phyloP scores from a whole-genome alignment of 2,797 vertebrate species.

The Pelodytes ibericus region DNA sequence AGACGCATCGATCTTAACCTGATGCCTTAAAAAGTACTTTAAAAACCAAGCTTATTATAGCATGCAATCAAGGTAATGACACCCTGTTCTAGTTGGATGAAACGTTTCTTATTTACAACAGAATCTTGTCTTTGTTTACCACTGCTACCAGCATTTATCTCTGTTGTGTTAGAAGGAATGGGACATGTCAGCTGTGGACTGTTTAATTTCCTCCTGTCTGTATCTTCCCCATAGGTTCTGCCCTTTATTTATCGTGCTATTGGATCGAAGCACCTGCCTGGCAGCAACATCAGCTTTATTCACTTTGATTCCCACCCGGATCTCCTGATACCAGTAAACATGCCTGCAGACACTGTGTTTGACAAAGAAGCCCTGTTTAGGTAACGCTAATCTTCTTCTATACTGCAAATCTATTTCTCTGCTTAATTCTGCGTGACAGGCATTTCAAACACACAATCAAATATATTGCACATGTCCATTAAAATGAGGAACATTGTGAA shows the following conservation, averaged over 20 bases:
- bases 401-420: neutral
- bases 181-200: neutral
- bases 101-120: neutral
- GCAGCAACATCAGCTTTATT: constrained; percentile 82
- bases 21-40: no score
- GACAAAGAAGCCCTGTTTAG: constrained; percentile 91
- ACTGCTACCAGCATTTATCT: no score
- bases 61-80: neutral
- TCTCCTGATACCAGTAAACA: constrained; percentile 93
- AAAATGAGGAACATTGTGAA: no score
- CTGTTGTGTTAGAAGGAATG: neutral
- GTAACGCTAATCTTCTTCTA: constrained; percentile 64
- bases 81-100: neutral
- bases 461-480: no score
- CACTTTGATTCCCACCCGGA: constrained; percentile 97
- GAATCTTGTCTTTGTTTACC: neutral
- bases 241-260: constrained; percentile 92
- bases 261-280: constrained; percentile 88
- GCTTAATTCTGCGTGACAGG: neutral
- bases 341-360: constrained; percentile 91
- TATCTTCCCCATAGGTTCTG: constrained; percentile 77
- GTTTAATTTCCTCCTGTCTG: neutral
- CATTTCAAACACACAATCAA: no score
- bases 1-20: no score
- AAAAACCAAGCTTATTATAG: no score